phyloP scores from a whole-genome alignment of 2,113 vertebrate species.

The Eretmochelys imbricata region DNA sequence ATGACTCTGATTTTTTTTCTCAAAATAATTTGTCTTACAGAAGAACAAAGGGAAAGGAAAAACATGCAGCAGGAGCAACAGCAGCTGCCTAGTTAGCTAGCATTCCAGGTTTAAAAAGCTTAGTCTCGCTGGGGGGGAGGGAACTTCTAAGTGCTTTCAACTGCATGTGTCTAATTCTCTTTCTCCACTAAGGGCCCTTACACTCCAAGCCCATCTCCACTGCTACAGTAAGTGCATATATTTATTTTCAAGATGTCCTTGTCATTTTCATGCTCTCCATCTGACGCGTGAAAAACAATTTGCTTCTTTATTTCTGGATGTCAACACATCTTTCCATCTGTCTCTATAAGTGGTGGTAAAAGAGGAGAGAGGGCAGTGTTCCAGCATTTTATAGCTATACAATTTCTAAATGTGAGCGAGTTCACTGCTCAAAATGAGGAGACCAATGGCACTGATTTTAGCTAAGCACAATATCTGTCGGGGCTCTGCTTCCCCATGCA shows the following conservation, averaged over 20 bases:
- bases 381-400: background rate
- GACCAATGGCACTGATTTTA: accelerated
- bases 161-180: background rate
- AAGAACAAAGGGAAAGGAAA: background rate
- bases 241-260: constrained; percentile 15
- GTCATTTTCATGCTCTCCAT: background rate
- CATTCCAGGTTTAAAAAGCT: background rate
- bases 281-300: background rate
- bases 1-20: background rate
- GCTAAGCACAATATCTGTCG: background rate
- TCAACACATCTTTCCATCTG: background rate
- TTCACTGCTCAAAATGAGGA: background rate
- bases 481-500: background rate
- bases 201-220: background rate
- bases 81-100: accelerated
- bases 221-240: background rate
- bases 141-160: background rate
- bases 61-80: background rate
- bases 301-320: background rate
- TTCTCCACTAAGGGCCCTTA: background rate
- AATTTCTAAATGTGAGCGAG: background rate
- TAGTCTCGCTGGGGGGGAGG: accelerated
- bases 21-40: background rate
- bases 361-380: background rate
- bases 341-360: background rate